These are phyloP conservation scores for Chrysolina haemoptera DNA, from an alignment of 2,888 invertebrate species.

Conservation along the genomic window DNA sequence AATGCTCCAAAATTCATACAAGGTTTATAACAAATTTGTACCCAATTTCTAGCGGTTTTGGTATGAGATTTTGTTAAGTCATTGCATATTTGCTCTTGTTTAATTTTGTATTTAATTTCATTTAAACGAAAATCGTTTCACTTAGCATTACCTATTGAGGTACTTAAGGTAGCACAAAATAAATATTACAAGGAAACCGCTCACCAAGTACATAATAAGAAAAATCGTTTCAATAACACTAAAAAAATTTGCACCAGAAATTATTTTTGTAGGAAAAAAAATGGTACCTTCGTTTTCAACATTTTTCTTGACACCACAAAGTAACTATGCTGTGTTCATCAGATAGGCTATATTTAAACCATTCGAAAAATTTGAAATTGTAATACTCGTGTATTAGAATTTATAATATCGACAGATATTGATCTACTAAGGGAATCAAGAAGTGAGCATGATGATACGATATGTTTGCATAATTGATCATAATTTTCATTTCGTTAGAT, in stretches of 20 bases:
- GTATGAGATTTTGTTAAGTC: no score
- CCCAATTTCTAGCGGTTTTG: no score
- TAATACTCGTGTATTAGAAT: conserved; percentile 19
- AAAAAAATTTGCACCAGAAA: neutral
- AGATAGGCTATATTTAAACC: neutral
- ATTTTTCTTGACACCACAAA: neutral
- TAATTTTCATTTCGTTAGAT: neutral
- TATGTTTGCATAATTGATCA: conserved; percentile 6
- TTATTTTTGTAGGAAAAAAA: neutral
- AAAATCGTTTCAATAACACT: neutral
- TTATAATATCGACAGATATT: conserved; percentile 26
- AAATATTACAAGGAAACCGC: no score
- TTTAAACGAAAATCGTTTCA: no score
- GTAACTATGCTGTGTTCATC: neutral
- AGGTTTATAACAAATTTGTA: no score
- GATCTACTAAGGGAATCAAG: conserved; percentile 14
- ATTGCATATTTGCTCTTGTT: no score
- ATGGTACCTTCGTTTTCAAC: conserved; percentile 9
- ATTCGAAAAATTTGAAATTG: conserved; percentile 21
- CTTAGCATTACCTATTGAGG: no score
- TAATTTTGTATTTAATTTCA: no score
- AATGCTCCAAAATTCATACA: no score
- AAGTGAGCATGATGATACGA: neutral
- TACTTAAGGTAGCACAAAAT: no score
- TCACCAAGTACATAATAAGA: no score